These are phyloP conservation scores for Trisateles emortualis DNA, from an alignment of 2,888 invertebrate species.

Conservation along the genomic window DNA sequence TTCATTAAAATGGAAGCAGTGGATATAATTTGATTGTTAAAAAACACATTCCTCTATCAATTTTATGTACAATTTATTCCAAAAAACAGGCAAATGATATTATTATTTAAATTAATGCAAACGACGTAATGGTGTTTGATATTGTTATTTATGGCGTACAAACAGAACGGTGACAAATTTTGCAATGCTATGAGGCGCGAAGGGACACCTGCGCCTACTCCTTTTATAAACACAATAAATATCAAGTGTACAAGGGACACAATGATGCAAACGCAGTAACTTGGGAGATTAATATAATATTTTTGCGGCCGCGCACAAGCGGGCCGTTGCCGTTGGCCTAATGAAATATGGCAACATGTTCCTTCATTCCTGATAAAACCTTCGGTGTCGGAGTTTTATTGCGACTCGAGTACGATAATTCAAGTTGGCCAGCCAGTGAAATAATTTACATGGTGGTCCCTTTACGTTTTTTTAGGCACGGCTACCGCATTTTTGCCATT, in stretches of 20 bases:
- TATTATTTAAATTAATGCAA: constrained; percentile 46
- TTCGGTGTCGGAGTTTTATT: constrained; percentile 79
- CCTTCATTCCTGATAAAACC: constrained; percentile 81
- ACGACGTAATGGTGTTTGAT: constrained; percentile 41
- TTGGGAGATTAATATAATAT: constrained; percentile 81
- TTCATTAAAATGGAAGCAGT: constrained; percentile 37
- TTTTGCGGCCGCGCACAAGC: constrained; percentile 75
- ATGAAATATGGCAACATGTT: constrained; percentile 83
- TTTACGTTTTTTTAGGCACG: constrained; percentile 66
- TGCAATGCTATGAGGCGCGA: constrained; percentile 59
- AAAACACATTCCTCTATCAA: constrained; percentile 39
- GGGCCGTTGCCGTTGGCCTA: constrained; percentile 74
- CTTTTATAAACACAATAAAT: constrained; percentile 69
- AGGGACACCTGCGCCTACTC: constrained; percentile 64
- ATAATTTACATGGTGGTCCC: constrained; percentile 82
- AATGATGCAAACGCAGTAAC: constrained; percentile 73
- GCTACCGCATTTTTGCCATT: constrained; percentile 74
- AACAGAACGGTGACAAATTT: constrained; percentile 62
- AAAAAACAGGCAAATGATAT: constrained; percentile 30
- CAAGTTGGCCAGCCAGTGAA: constrained; percentile 72
- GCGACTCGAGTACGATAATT: constrained; percentile 77
- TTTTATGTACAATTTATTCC: constrained; percentile 40
- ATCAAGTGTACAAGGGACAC: constrained; percentile 69
- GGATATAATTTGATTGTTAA: constrained; percentile 31
- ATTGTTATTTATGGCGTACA: constrained; percentile 47